Conservation (phyloP, 2,113 vertebrate species). For the Scomber japonicus region DNA sequence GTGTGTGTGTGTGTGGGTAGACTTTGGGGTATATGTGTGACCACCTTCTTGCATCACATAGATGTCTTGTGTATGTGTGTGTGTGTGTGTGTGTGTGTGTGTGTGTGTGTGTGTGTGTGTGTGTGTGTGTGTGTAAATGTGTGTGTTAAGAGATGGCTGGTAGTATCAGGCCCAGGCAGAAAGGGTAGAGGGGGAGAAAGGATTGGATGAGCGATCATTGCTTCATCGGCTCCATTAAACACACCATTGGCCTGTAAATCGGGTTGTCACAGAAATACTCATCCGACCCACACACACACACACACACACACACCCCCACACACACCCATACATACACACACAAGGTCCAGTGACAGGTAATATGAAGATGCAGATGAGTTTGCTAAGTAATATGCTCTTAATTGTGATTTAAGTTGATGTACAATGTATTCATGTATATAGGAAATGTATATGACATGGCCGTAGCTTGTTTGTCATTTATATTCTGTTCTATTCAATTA, state of each 20-base stretch:
- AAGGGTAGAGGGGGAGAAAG: slow-evolving; percentile 34
- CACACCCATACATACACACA: slow-evolving; percentile 6
- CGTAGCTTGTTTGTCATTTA: no score
- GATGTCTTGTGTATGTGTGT: slow-evolving; percentile 36
- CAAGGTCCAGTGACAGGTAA: not conserved
- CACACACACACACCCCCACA: slow-evolving; percentile 16
- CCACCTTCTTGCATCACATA: slow-evolving; percentile 58
- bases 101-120: slow-evolving; percentile 25
- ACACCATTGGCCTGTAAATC: slow-evolving; percentile 76
- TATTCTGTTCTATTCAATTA: no score
- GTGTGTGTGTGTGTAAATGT: not conserved
- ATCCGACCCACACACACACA: not conserved
- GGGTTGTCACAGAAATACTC: slow-evolving; percentile 45
- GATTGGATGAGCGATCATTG: slow-evolving; percentile 72
- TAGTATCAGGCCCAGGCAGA: slow-evolving; percentile 46
- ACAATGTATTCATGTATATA: not conserved
- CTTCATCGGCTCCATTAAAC: slow-evolving; percentile 79
- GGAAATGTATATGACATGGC: not conserved
- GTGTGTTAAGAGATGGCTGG: slow-evolving; percentile 20
- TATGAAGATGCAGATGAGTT: not conserved
- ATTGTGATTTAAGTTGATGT: not conserved
- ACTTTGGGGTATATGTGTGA: slow-evolving; percentile 52
- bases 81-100: slow-evolving; percentile 28
- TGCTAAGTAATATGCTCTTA: slow-evolving; percentile 9
- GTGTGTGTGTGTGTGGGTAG: slow-evolving; percentile 20